phyloP scores from a whole-genome alignment of 2,888 invertebrate species.

The Clepsis dumicolana region DNA sequence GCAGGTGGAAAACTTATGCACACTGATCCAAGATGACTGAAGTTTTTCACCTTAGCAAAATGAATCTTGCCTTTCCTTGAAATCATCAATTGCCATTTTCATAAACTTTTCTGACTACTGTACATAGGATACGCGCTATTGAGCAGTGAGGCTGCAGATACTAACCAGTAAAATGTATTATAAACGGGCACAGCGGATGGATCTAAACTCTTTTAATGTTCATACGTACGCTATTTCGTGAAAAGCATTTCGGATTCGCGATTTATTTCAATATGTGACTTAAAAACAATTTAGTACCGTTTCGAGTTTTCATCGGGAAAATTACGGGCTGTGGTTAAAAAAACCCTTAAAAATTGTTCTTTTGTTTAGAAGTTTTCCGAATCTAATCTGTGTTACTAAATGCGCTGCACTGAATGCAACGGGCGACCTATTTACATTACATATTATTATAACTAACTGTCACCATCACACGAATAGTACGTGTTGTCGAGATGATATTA shows the following conservation, averaged over 20 bases:
- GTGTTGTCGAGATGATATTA: slow-evolving; percentile 20
- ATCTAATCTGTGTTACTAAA: not conserved
- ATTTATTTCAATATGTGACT: not conserved
- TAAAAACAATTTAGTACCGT: not conserved
- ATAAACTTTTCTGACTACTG: not conserved
- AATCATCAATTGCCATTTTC: not conserved
- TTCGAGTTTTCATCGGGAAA: not conserved
- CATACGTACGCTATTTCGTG: not conserved
- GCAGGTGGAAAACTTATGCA: no score
- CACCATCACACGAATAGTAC: not conserved
- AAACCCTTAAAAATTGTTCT: not conserved
- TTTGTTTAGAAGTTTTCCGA: not conserved
- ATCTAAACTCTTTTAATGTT: not conserved
- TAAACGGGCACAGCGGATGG: not conserved
- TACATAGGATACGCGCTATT: not conserved
- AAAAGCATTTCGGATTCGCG: not conserved
- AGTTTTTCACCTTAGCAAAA: no score
- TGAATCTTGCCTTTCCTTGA: not conserved
- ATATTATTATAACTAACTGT: not conserved
- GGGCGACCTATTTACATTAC: not conserved
- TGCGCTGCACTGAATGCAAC: no score
- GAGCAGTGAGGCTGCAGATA: not conserved
- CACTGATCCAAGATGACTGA: no score
- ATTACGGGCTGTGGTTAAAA: not conserved
- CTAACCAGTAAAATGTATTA: not conserved